A percentile compares a stretch with the other conserved stretches of the same genome.
Evolutionary conservation across 2,888 invertebrate species (phyloP).

Genomic region (Myathropa florea): DNA sequence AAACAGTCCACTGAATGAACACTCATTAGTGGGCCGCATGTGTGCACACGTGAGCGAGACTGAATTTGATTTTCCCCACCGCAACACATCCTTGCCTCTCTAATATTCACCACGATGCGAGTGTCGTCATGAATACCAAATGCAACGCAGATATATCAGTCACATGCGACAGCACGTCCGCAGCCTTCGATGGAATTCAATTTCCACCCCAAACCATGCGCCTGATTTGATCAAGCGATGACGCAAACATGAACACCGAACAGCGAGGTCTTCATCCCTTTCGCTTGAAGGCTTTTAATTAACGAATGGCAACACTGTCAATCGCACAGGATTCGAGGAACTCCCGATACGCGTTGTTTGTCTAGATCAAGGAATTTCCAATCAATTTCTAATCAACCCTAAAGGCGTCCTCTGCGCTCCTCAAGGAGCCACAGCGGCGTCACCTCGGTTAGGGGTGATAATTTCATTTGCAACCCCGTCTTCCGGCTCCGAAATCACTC

Average conservation of each 20-base stretch:
- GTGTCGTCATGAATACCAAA: not conserved
- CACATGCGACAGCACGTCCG: not conserved
- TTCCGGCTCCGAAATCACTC: not conserved
- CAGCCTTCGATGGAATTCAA: constrained; percentile 36
- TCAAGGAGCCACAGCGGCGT: not conserved
- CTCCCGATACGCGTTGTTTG: not conserved
- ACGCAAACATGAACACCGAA: not conserved
- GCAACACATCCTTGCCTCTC: constrained; percentile 3
- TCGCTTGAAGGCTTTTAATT: constrained; percentile 27
- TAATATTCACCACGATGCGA: not conserved
- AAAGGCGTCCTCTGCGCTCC: not conserved
- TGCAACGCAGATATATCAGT: not conserved
- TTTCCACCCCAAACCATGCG: constrained; percentile 11
- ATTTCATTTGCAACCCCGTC: constrained; percentile 26
- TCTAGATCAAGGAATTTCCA: constrained; percentile 32
- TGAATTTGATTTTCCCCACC: not conserved
- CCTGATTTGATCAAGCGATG: constrained; percentile 33
- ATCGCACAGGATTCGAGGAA: not conserved
- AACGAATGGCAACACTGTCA: constrained; percentile 10
- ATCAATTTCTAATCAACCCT: constrained; percentile 45
- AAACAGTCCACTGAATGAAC: not conserved
- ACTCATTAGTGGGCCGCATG: not conserved
- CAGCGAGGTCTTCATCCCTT: constrained; percentile 6
- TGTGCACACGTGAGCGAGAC: not conserved
- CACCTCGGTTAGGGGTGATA: constrained; percentile 24